A percentile compares a stretch with the other conserved stretches of the same genome.
phyloP scores from a whole-genome alignment of 1,140 invertebrate species.

The Drosophila arawakana region DNA sequence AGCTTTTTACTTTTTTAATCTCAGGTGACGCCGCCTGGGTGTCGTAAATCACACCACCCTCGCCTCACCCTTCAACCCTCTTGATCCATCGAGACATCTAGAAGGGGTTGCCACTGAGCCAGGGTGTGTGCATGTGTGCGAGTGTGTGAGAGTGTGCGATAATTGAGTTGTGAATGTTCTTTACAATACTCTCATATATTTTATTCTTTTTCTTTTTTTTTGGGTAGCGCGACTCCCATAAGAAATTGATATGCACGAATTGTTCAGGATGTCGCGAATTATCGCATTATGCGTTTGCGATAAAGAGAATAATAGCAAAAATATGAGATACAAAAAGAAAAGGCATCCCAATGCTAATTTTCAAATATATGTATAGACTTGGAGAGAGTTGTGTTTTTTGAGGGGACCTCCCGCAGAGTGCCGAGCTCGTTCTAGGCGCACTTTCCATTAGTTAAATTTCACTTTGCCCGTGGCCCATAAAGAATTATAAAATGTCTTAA shows the following conservation, averaged over 20 bases:
- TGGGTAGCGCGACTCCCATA: constrained; percentile 2
- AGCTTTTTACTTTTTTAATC: constrained; percentile 84
- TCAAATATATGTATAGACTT: constrained; percentile 11
- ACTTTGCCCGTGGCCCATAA: constrained; percentile 57
- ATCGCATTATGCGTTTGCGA: constrained; percentile 67
- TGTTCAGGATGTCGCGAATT: constrained; percentile 71
- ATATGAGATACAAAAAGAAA: constrained; percentile 8
- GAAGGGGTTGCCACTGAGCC: constrained; percentile 58
- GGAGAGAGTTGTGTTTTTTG: constrained; percentile 10
- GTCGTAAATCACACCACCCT: constrained; percentile 80
- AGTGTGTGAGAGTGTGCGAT: constrained; percentile 60
- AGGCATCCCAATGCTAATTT: constrained; percentile 58
- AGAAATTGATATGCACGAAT: constrained; percentile 64
- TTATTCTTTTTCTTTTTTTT: background rate
- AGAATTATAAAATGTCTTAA: constrained; percentile 84
- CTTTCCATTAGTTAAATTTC: constrained; percentile 70
- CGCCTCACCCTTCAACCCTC: constrained; percentile 22
- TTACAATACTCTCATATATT: constrained; percentile 38
- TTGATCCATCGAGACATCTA: background rate
- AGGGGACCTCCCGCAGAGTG: constrained; percentile 38
- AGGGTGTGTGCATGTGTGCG: background rate
- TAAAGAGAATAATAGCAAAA: constrained; percentile 29
- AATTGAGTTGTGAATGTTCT: constrained; percentile 78
- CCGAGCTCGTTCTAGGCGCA: constrained; percentile 2
- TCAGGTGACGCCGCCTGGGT: constrained; percentile 84